A percentile compares a stretch with the other conserved stretches of the same genome.
Conservation (phyloP, 2,888 invertebrate species). For the Hyppa rectilinea region DNA sequence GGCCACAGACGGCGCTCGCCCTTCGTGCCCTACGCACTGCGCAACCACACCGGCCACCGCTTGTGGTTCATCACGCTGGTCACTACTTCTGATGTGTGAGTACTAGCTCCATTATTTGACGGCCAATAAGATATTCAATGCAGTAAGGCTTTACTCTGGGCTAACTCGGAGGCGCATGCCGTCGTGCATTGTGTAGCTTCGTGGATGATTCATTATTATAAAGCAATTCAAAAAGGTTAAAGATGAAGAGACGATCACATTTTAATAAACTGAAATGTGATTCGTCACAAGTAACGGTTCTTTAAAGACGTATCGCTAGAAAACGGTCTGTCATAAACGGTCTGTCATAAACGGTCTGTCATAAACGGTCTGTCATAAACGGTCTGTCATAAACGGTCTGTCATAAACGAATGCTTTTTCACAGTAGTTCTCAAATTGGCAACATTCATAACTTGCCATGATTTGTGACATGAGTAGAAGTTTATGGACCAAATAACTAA, state of each 20-base stretch:
- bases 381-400: no score
- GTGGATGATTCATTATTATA: background rate
- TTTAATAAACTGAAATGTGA: background rate
- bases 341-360: no score
- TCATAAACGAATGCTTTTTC: background rate
- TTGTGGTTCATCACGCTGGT: conserved; percentile 96
- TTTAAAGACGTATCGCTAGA: background rate
- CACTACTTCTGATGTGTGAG: conserved; percentile 92
- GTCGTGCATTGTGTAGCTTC: background rate
- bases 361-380: no score
- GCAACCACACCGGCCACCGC: conserved; percentile 97
- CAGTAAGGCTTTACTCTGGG: background rate
- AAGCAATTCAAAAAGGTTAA: background rate
- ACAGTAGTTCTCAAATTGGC: no score
- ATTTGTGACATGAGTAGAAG: background rate
- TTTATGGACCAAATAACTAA: background rate
- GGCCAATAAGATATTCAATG: background rate
- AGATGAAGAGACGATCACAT: background rate
- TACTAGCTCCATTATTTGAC: conserved; percentile 44
- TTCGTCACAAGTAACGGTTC: background rate
- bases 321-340: background rate
- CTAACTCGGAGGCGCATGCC: background rate
- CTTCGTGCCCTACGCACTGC: conserved; percentile 98
- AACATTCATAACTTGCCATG: background rate
- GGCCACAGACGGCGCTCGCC: conserved; percentile 95